A percentile compares a stretch with the other conserved stretches of the same genome.
Evolutionary conservation across 2,888 invertebrate genomes (phyloP).

Genomic region (Rhogogaster chlorosoma): DNA sequence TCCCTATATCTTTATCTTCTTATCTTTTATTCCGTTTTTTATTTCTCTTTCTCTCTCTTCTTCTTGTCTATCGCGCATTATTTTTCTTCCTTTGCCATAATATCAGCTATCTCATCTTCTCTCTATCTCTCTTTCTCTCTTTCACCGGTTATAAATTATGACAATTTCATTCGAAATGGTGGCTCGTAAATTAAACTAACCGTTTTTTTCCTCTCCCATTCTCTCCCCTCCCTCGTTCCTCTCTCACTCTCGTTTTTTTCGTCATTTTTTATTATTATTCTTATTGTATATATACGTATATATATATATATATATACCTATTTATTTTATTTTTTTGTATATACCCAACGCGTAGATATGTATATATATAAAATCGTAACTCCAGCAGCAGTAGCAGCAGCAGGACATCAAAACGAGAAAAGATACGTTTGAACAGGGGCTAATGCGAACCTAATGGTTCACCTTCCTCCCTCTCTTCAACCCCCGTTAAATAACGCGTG

Average conservation of each 20-base stretch:
- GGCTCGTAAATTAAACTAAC: background rate
- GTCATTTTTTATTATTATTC: background rate
- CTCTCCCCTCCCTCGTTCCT: background rate
- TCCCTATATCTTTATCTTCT: background rate
- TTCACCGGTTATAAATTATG: slow-evolving; percentile 54
- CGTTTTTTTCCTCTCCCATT: background rate
- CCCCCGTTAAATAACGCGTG: background rate
- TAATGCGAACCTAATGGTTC: slow-evolving; percentile 9
- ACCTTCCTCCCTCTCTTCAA: background rate
- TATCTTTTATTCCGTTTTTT: background rate
- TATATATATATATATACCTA: background rate
- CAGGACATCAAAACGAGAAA: background rate
- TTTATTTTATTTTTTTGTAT: no score
- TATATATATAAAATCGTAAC: background rate
- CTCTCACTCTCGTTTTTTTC: background rate
- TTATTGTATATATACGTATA: no score
- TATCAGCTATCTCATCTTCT: background rate
- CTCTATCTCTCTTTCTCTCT: background rate
- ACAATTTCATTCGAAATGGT: slow-evolving; percentile 51
- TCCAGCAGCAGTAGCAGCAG: background rate
- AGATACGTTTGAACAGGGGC: slow-evolving; percentile 5
- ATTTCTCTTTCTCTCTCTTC: background rate
- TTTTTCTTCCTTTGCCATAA: background rate
- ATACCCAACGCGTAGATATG: no score
- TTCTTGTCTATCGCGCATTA: background rate